Conservation (phyloP, 2,113 vertebrate genomes). For the Heterotis niloticus region DNA sequence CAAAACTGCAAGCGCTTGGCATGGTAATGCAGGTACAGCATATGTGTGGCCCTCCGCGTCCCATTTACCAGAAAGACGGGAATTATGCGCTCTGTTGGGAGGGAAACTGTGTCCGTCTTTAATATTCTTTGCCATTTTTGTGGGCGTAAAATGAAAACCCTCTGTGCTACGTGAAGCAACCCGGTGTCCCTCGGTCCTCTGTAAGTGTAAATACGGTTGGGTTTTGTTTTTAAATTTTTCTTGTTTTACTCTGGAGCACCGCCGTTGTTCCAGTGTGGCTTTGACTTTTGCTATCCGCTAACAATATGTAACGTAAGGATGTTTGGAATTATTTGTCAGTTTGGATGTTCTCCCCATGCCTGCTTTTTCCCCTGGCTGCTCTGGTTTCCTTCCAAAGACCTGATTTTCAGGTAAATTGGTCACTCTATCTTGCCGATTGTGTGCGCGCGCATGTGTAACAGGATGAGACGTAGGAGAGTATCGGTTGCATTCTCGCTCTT, state of each 20-base stretch:
- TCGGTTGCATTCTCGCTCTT: no score
- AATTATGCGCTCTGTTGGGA: constrained; percentile 22
- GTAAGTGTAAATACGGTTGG: not conserved
- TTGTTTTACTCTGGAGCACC: not conserved
- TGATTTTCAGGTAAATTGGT: no score
- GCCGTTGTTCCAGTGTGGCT: no score
- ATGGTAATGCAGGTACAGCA: constrained; percentile 23
- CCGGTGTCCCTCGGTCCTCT: not conserved
- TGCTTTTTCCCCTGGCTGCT: no score
- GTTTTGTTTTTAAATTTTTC: not conserved
- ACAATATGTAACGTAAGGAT: no score
- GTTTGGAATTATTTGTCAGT: no score
- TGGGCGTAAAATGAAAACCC: not conserved
- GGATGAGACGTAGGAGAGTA: no score
- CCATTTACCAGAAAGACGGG: constrained; percentile 12
- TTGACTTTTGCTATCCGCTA: no score
- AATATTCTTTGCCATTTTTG: not conserved
- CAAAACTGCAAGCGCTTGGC: constrained; percentile 36
- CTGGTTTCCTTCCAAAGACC: no score
- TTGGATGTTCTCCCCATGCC: no score
- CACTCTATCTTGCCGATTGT: no score
- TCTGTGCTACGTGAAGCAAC: not conserved
- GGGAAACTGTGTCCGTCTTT: not conserved
- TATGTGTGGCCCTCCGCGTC: not conserved
- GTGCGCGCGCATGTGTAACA: no score